A percentile compares a stretch with the other conserved stretches of the same genome.
Conservation (phyloP, 2,797 vertebrate genomes). For the Danio jaintianensis region DNA sequence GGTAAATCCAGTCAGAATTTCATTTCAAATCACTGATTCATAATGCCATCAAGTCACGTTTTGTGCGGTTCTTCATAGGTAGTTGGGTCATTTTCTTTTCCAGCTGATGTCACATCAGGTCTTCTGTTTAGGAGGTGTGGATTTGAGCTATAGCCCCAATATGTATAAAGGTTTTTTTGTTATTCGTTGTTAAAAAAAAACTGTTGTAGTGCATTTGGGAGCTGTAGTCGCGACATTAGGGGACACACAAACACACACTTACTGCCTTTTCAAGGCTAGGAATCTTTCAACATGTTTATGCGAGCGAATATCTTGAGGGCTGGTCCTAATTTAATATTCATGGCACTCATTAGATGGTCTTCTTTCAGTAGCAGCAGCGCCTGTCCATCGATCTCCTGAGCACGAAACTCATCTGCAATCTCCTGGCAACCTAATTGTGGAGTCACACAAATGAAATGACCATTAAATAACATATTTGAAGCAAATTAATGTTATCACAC, state of each 20-base stretch:
- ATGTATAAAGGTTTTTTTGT: constrained; percentile 4
- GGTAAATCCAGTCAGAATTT: neutral
- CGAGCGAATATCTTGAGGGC: constrained; percentile 96
- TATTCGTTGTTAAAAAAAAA: constrained; percentile 1
- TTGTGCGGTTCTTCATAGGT: constrained; percentile 57
- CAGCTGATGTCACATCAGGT: constrained; percentile 26
- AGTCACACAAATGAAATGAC: neutral
- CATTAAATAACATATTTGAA: neutral
- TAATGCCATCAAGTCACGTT: constrained; percentile 23
- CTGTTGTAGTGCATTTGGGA: constrained; percentile 55
- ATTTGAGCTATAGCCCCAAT: constrained; percentile 32
- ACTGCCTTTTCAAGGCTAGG: constrained; percentile 76
- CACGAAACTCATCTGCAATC: constrained; percentile 94
- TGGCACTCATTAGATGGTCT: constrained; percentile 97
- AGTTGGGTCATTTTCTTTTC: constrained; percentile 26
- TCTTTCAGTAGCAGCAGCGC: constrained; percentile 94
- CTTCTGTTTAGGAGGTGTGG: constrained; percentile 36
- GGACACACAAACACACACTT: constrained; percentile 23
- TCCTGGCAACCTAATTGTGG: constrained; percentile 89
- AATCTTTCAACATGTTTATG: constrained; percentile 97
- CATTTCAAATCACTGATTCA: constrained; percentile 23
- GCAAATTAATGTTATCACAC: neutral
- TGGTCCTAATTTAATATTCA: constrained; percentile 98
- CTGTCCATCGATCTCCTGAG: constrained; percentile 96
- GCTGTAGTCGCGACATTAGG: constrained; percentile 33